These are phyloP conservation scores for Leptopterna dolabrata DNA, from an alignment of 2,888 invertebrate species.

Conservation along the genomic window DNA sequence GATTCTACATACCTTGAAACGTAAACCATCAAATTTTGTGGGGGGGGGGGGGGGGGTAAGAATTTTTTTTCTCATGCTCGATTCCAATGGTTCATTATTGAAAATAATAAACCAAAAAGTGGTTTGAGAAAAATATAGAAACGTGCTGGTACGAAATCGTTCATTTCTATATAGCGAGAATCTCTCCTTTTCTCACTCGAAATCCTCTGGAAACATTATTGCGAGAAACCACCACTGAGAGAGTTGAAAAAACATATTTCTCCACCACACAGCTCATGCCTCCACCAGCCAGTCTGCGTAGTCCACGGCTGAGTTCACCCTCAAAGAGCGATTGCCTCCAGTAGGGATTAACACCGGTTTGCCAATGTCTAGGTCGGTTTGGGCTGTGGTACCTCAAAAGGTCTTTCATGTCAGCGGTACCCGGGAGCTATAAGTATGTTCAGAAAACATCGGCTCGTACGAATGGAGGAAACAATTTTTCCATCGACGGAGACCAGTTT, in stretches of 20 bases:
- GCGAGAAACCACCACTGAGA: background rate
- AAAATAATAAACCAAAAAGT: no score
- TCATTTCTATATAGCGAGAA: no score
- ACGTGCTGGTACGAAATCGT: no score
- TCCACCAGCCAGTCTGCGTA: background rate
- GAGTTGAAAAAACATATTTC: background rate
- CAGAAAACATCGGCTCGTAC: background rate
- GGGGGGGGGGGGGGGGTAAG: no score
- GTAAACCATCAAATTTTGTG: no score
- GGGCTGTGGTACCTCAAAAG: background rate
- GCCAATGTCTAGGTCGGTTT: background rate
- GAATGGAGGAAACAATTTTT: background rate
- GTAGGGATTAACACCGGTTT: background rate
- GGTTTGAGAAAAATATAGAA: no score
- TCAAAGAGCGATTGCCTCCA: background rate
- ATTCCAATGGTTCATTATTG: no score
- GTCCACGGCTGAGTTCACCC: background rate
- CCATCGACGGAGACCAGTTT: background rate
- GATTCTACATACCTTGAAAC: no score
- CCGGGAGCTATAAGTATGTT: background rate
- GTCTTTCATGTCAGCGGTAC: background rate
- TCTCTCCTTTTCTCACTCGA: no score
- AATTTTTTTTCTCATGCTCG: no score
- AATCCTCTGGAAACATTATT: no score
- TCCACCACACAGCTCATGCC: background rate